phyloP scores from a whole-genome alignment of 2,113 vertebrate species.

The Trematomus loennbergii region DNA sequence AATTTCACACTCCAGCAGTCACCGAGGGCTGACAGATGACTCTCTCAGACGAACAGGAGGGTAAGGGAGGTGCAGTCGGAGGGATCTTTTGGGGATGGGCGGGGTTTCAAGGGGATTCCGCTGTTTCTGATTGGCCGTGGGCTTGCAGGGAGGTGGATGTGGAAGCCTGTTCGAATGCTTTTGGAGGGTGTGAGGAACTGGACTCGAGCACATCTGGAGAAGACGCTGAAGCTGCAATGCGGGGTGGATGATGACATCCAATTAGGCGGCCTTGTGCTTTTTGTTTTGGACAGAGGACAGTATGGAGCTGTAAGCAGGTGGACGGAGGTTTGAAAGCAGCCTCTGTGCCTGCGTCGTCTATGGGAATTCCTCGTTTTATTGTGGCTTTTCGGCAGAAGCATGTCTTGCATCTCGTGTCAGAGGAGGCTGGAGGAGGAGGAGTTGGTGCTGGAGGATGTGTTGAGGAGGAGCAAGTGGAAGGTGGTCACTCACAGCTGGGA shows the following conservation, averaged over 20 bases:
- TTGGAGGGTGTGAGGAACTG: conserved; percentile 48
- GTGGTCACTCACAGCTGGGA: conserved; percentile 75
- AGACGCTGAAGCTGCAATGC: conserved; percentile 5
- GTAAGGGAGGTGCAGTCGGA: conserved; percentile 48
- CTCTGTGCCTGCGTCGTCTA: not conserved
- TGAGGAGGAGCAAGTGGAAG: conserved; percentile 81
- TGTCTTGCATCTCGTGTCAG: conserved; percentile 77
- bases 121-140: conserved; percentile 68
- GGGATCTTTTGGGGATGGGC: conserved; percentile 46
- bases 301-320: conserved; percentile 52
- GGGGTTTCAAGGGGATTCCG: conserved; percentile 49
- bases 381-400: conserved; percentile 47
- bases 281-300: conserved; percentile 6
- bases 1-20: conserved; percentile 90
- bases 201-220: conserved; percentile 56
- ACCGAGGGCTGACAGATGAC: conserved; percentile 88
- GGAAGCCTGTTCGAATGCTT: conserved; percentile 53
- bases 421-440: conserved; percentile 76
- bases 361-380: conserved; percentile 12
- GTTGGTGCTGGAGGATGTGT: conserved; percentile 69
- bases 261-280: conserved; percentile 8
- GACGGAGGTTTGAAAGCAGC: conserved; percentile 25
- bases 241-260: conserved; percentile 69
- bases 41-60: conserved; percentile 75
- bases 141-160: not conserved